Percentiles rank a stretch among this genome's conserved stretches.
These are phyloP conservation scores for Empidonax traillii DNA, from an alignment of 2,113 vertebrate species.

Conservation along the genomic window DNA sequence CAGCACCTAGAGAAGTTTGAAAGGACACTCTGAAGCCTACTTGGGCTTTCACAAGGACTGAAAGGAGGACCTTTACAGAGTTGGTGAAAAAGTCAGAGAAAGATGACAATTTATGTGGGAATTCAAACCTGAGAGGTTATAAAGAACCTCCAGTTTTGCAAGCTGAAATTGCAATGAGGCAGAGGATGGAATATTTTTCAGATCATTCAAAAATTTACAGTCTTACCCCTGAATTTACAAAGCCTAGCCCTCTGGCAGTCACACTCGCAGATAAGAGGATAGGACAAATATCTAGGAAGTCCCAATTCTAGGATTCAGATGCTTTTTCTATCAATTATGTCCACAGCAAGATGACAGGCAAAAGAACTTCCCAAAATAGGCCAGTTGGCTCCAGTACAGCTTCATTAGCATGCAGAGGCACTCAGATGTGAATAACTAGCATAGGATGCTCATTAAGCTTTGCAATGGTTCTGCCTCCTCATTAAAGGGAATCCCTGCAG, in stretches of 20 bases:
- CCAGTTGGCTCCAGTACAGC: conserved; percentile 32
- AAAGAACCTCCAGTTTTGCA: neutral
- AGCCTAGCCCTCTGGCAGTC: neutral
- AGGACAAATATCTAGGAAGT: neutral
- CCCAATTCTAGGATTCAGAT: neutral
- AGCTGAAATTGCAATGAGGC: neutral
- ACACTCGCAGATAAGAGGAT: neutral
- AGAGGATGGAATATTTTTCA: neutral
- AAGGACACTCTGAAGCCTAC: neutral
- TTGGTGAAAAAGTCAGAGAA: neutral
- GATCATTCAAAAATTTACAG: neutral
- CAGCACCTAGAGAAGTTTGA: neutral
- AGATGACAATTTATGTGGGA: neutral
- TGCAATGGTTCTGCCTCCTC: neutral
- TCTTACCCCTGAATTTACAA: neutral
- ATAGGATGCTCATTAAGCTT: neutral
- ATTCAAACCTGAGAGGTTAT: neutral
- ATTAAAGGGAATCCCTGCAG: conserved; percentile 37
- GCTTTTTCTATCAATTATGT: neutral
- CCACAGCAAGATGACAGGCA: neutral
- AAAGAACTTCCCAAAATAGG: conserved; percentile 9
- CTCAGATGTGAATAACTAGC: conserved; percentile 24
- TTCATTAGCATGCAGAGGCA: conserved; percentile 36
- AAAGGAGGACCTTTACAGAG: neutral
- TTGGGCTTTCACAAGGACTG: neutral